These are phyloP conservation scores for Troglohyphantes excavatus DNA, from an alignment of 2,888 invertebrate species.

Conservation along the genomic window DNA sequence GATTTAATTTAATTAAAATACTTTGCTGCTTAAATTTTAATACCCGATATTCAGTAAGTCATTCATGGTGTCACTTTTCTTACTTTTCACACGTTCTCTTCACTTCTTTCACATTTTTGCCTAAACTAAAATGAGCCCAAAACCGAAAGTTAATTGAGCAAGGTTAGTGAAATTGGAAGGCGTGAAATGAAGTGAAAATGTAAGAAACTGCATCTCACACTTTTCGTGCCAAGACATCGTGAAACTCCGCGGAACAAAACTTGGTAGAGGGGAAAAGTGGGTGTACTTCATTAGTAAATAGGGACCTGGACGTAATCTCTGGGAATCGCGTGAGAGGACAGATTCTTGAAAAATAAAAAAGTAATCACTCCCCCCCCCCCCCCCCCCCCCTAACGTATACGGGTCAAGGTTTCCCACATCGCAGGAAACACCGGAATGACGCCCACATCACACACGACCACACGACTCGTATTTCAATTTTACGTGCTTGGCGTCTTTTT, in stretches of 20 bases:
- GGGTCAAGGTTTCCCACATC: slow-evolving; percentile 37
- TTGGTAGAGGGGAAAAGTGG: background rate
- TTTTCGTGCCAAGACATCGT: background rate
- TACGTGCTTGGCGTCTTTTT: slow-evolving; percentile 19
- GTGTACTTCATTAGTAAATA: background rate
- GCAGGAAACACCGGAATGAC: background rate
- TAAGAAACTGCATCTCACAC: background rate
- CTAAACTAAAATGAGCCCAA: no score
- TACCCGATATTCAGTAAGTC: no score
- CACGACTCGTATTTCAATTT: background rate
- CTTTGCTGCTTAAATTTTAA: no score
- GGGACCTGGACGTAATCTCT: no score
- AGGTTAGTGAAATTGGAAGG: no score
- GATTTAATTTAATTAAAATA: no score
- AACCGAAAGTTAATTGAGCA: no score
- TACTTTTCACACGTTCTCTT: no score
- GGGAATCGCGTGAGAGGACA: background rate
- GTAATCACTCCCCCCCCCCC: no score
- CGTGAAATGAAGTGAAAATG: background rate
- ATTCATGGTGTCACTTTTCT: no score
- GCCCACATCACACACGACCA: background rate
- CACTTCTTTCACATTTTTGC: no score
- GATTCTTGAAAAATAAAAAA: no score
- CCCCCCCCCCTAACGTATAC: background rate
- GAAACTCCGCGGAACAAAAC: background rate